Percentiles rank a stretch among this genome's conserved stretches.
Evolutionary conservation across 2,113 vertebrate species (phyloP).

Genomic region (Prochilodus magdalenae): DNA sequence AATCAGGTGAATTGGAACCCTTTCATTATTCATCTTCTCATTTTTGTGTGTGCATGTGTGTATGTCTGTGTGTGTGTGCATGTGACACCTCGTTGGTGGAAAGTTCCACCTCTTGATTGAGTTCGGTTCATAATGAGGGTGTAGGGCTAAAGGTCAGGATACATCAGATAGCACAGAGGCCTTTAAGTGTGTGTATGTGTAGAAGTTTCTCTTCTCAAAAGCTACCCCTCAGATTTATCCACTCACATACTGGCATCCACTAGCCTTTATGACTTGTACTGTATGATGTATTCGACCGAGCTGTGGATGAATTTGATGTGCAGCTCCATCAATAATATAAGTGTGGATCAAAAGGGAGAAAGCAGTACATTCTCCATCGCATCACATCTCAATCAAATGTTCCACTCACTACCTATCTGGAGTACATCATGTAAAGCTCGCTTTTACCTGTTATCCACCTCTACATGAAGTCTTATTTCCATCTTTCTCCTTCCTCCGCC

Average conservation of each 20-base stretch:
- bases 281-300: not conserved
- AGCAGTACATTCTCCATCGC: not conserved
- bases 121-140: slow-evolving; percentile 44
- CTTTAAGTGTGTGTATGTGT: slow-evolving; percentile 1
- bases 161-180: slow-evolving; percentile 19
- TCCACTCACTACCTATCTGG: not conserved
- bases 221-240: not conserved
- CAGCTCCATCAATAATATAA: not conserved
- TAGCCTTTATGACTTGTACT: not conserved
- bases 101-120: slow-evolving; percentile 39
- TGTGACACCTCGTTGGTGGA: slow-evolving; percentile 16
- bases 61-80: not conserved
- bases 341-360: not conserved
- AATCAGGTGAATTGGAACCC: slow-evolving; percentile 73
- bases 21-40: slow-evolving; percentile 63
- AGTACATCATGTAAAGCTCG: not conserved
- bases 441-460: slow-evolving; percentile 16
- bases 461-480: slow-evolving; percentile 2
- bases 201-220: not conserved
- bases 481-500: not conserved
- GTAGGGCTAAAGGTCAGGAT: slow-evolving; percentile 34
- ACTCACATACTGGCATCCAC: not conserved
- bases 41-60: slow-evolving; percentile 51
- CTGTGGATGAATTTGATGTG: not conserved
- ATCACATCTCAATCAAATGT: not conserved